Percentiles rank a stretch among this genome's conserved stretches.
These are phyloP conservation scores for Sitodiplosis mosellana DNA, from an alignment of 1,140 invertebrate genomes.

Conservation along the genomic window DNA sequence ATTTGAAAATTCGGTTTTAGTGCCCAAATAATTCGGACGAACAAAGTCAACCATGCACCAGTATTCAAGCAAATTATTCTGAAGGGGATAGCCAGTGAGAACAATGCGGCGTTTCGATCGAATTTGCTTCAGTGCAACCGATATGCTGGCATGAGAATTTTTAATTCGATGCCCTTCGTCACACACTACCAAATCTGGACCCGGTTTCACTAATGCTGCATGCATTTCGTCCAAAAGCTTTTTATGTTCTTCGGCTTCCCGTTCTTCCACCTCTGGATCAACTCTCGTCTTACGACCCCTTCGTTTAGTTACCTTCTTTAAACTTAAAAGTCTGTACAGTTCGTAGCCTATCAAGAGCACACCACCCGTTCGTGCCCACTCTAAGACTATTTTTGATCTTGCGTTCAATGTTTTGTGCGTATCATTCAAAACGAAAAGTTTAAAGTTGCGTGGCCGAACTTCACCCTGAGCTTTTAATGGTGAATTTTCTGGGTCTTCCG, in stretches of 20 bases:
- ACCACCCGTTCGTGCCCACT: constrained; percentile 77
- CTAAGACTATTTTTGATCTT: constrained; percentile 56
- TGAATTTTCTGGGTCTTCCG: constrained; percentile 32
- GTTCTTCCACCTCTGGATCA: constrained; percentile 46
- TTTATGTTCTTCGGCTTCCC: constrained; percentile 70
- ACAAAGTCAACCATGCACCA: constrained; percentile 97
- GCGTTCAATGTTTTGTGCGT: constrained; percentile 79
- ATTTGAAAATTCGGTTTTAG: constrained; percentile 84
- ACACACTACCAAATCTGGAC: constrained; percentile 87
- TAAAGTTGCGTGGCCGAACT: constrained; percentile 60
- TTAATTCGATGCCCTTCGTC: constrained; percentile 95
- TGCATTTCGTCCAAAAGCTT: constrained; percentile 71
- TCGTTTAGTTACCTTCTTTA: constrained; percentile 40
- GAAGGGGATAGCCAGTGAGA: constrained; percentile 88
- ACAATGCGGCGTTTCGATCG: constrained; percentile 76
- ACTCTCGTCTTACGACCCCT: constrained; percentile 15
- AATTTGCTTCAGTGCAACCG: constrained; percentile 80
- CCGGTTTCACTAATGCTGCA: constrained; percentile 70
- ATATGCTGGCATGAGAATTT: constrained; percentile 85
- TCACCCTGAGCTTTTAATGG: constrained; percentile 35
- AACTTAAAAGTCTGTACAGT: constrained; percentile 73
- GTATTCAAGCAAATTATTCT: constrained; percentile 90
- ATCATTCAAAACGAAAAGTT: constrained; percentile 82
- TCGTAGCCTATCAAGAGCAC: constrained; percentile 97
- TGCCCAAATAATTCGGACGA: constrained; percentile 78